phyloP scores from a whole-genome alignment of 2,797 vertebrate species.

The Oreonectes daqikongensis region DNA sequence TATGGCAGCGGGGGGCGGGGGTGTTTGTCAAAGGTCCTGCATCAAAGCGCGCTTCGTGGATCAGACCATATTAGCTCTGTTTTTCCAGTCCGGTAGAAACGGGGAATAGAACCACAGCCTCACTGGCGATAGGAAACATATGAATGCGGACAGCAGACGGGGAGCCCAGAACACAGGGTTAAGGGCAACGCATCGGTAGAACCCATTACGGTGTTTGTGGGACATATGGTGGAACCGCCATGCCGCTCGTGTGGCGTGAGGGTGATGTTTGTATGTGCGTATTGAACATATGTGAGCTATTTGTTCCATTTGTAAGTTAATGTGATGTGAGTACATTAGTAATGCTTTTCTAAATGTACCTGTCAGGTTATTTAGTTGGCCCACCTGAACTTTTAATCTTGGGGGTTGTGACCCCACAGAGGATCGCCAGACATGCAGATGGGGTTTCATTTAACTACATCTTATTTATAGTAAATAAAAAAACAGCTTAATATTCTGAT shows the following conservation, averaged over 20 bases:
- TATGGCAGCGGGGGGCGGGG: constrained; percentile 85
- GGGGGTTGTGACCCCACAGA: background rate
- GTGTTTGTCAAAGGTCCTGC: constrained; percentile 97
- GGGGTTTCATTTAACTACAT: background rate
- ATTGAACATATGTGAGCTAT: constrained; percentile 19
- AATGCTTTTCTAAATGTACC: background rate
- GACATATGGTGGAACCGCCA: constrained; percentile 5
- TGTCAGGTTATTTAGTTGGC: background rate
- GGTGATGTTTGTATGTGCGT: constrained; percentile 22
- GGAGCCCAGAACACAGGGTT: constrained; percentile 79
- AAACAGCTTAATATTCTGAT: background rate
- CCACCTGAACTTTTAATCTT: background rate
- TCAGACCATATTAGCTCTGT: constrained; percentile 99
- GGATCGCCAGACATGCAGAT: background rate
- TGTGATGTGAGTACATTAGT: background rate
- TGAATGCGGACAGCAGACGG: constrained; percentile 79
- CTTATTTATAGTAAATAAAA: background rate
- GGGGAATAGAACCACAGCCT: constrained; percentile 96
- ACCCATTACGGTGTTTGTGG: constrained; percentile 72
- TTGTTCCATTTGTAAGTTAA: constrained; percentile 13
- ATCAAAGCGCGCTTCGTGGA: constrained; percentile 97
- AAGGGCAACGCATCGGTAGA: constrained; percentile 83
- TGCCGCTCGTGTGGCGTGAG: background rate
- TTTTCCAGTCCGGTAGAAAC: constrained; percentile 99
- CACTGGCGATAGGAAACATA: constrained; percentile 97